Evolutionary conservation across 2,888 invertebrate species (phyloP).

Genomic region (Drosophila ochracea): DNA sequence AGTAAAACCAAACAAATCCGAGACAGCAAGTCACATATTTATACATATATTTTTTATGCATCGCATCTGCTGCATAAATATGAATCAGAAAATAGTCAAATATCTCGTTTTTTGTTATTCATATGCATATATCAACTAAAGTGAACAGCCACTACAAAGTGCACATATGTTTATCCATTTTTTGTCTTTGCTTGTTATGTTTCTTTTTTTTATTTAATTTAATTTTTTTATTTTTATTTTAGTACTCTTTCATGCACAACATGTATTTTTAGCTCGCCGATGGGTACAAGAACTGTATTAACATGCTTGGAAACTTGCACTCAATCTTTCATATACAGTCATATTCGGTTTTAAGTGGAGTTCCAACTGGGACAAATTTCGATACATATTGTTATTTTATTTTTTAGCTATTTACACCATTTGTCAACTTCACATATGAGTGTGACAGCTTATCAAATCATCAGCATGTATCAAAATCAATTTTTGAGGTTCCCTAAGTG

Average conservation of each 20-base stretch:
- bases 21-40: slow-evolving; percentile 8
- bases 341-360: neutral
- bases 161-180: slow-evolving; percentile 34
- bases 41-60: neutral
- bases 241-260: slow-evolving; percentile 40
- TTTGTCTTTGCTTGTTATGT: slow-evolving; percentile 20
- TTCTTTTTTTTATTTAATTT: too few species aligned
- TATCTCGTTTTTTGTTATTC: neutral
- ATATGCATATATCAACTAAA: slow-evolving; percentile 11
- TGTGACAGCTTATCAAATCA: neutral
- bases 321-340: slow-evolving; percentile 1
- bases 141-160: slow-evolving; percentile 17
- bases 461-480: neutral
- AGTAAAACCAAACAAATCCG: too few species aligned
- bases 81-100: neutral
- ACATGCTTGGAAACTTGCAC: slow-evolving; percentile 5
- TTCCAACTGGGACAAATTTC: neutral
- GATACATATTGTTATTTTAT: neutral
- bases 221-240: too few species aligned
- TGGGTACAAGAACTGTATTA: slow-evolving; percentile 7
- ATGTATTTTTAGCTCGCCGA: slow-evolving; percentile 1
- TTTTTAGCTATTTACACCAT: neutral
- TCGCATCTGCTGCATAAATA: slow-evolving; percentile 8
- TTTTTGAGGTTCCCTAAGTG: too few species aligned
- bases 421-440: neutral